Evolutionary conservation across 2,888 invertebrate genomes (phyloP), one percentile per base, ranked within the genome.

Genomic region (Cheilosia vulpina): DNA sequence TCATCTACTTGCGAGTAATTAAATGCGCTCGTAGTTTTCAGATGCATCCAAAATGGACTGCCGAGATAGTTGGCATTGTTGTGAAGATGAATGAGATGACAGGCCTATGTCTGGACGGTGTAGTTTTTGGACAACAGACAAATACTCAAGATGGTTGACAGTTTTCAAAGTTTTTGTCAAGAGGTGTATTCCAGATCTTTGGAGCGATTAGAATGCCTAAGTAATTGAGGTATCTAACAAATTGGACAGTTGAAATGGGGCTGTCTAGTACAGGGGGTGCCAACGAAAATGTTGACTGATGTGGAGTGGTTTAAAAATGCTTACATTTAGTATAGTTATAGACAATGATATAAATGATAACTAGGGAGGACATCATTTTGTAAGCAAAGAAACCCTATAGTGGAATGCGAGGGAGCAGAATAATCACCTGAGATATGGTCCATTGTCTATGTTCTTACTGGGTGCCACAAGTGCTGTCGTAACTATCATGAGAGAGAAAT

Each of bases 1-100:
- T 84, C 47, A 68, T 84, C 41, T 79, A 75, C 60, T 73, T 63
- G 31, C 52, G 57, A 65, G 78, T 78, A 83, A 83, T 84, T 84
- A 84, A 84, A 84, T 84, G 75, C 63, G 52, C 45, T 72, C 68
- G 24, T 58, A 57, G 72, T 41, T 62, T 78, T 57, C 21, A 34
- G 24, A 66, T 83, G 66, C 78, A 63, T 69, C 73, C 38, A 75
- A 79, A 79, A 79, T 84, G 45, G 79, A 9, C 57, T 69, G 63
- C 47, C 2, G 24, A 69, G 63, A 78, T 73, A 83, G 73, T 73
- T 83, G 68, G 72, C 78, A 83, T 83, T 83, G 55, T 68, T 83
- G 55, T 19, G 27, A 47, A 68, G 68, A 78, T 68, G 82, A 78
- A 78, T 73, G 66, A 52, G 75, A 65, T 55, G 78, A 83, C 62